phyloP scores from a whole-genome alignment of 2,888 invertebrate species.

The Flexamia atlantica region DNA sequence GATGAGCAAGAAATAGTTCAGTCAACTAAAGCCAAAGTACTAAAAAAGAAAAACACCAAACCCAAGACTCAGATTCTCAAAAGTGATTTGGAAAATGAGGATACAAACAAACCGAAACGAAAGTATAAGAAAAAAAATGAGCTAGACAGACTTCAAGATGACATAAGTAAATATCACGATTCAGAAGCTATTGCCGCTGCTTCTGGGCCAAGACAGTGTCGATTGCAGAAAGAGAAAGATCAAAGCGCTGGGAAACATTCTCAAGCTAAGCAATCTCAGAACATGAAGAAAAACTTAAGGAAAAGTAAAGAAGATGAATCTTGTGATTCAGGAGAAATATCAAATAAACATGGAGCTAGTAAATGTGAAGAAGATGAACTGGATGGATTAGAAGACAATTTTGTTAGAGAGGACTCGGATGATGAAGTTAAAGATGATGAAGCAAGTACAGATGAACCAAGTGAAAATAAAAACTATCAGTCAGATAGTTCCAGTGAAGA shows the following conservation, averaged over 20 bases:
- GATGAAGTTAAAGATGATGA: background rate
- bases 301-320: constrained; percentile 24
- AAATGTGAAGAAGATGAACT: background rate
- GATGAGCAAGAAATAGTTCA: background rate
- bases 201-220: constrained; percentile 82
- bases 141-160: constrained; percentile 81
- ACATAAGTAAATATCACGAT: constrained; percentile 78
- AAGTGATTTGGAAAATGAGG: background rate
- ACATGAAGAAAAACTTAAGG: background rate
- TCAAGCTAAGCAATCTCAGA: constrained; percentile 8
- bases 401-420: background rate
- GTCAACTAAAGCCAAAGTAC: background rate
- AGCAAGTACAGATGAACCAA: background rate
- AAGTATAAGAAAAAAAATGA: constrained; percentile 76
- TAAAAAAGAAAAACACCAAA: background rate
- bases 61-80: background rate
- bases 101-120: constrained; percentile 29
- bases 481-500: constrained; percentile 14
- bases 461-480: background rate
- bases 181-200: constrained; percentile 81
- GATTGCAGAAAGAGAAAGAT: constrained; percentile 54
- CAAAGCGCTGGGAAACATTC: background rate
- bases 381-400: constrained; percentile 3
- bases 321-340: background rate
- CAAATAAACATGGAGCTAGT: background rate